phyloP scores from a whole-genome alignment of 2,888 invertebrate species.

The Pseudococcus longispinus region DNA sequence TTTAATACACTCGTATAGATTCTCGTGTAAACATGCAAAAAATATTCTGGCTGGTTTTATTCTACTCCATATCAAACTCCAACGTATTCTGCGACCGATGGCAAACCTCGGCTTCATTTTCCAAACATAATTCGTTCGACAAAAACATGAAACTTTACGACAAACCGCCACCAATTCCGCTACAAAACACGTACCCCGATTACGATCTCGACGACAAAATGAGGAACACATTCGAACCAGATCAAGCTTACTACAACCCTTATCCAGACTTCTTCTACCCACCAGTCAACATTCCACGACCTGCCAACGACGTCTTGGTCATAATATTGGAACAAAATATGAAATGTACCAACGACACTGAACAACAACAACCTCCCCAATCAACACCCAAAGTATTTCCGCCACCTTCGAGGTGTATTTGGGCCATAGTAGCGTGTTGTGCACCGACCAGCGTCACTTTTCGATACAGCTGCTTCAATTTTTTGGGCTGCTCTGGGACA shows the following conservation, averaged over 20 bases:
- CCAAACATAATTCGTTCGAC: not conserved
- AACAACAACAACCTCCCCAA: conserved; percentile 3
- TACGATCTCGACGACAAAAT: not conserved
- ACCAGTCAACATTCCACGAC: not conserved
- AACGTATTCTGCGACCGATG: not conserved
- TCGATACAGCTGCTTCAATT: conserved; percentile 73
- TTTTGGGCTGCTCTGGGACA: conserved; percentile 73
- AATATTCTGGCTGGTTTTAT: not conserved
- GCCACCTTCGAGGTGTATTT: conserved; percentile 70
- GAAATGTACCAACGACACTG: not conserved
- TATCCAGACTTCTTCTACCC: not conserved
- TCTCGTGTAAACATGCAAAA: not conserved
- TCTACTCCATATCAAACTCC: not conserved
- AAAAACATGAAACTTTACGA: conserved; percentile 10
- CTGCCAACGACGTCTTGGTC: not conserved
- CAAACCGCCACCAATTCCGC: not conserved
- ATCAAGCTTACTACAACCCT: not conserved
- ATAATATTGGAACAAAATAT: not conserved
- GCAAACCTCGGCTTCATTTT: not conserved
- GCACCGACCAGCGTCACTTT: conserved; percentile 65
- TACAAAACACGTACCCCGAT: not conserved
- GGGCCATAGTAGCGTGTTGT: conserved; percentile 80
- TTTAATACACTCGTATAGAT: not conserved
- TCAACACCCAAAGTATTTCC: not conserved
- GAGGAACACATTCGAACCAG: not conserved